These are phyloP conservation scores for Kryptolebias ocellatus DNA, from an alignment of 2,797 vertebrate genomes.

Conservation along the genomic window DNA sequence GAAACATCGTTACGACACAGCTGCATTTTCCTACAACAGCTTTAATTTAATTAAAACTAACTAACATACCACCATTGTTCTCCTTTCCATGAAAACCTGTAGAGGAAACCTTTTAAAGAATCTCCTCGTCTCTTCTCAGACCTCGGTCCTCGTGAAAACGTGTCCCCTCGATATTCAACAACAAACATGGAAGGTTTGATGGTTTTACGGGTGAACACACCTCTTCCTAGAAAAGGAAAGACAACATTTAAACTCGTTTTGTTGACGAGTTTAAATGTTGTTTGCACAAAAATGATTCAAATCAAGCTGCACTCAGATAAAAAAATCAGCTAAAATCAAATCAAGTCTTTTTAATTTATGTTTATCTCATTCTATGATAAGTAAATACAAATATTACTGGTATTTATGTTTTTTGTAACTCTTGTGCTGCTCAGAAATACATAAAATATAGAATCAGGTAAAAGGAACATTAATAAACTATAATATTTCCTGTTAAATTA, in stretches of 20 bases:
- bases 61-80: conserved; percentile 47
- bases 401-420: background rate
- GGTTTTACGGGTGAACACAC: conserved; percentile 42
- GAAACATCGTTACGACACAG: background rate
- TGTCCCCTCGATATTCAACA: conserved; percentile 53
- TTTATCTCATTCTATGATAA: background rate
- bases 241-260: background rate
- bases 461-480: background rate
- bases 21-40: background rate
- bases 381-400: background rate
- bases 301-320: background rate
- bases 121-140: background rate
- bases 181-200: conserved; percentile 47
- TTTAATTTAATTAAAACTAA: background rate
- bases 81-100: conserved; percentile 51
- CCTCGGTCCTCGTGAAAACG: background rate
- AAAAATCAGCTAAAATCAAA: too few relatives aligned
- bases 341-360: too few relatives aligned
- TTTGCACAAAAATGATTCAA: background rate
- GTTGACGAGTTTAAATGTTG: too few relatives aligned
- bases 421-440: background rate
- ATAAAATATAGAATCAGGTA: background rate
- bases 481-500: too few relatives aligned
- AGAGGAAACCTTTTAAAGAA: conserved; percentile 26
- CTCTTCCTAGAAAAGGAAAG: conserved; percentile 31